phyloP scores from a whole-genome alignment of 2,888 invertebrate species.

The Diaprepes abbreviatus region DNA sequence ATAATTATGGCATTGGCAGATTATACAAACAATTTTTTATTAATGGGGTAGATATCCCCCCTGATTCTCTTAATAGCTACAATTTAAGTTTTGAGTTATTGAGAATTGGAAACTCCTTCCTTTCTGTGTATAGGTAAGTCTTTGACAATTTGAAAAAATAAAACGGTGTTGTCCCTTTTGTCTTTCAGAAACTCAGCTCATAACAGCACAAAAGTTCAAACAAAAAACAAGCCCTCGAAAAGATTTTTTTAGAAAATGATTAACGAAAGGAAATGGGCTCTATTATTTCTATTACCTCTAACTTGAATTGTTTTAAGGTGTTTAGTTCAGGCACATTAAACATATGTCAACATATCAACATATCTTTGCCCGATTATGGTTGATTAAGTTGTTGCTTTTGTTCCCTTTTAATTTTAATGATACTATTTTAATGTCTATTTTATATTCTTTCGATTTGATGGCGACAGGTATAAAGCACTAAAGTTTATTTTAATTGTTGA shows the following conservation, averaged over 20 bases:
- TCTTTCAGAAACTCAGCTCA: no score
- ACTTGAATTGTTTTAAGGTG: constrained; percentile 15
- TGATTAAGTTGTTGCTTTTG: constrained; percentile 28
- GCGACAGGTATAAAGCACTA: constrained; percentile 1
- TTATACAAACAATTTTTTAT: no score
- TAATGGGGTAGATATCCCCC: no score
- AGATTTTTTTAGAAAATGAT: neutral
- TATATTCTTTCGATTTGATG: constrained; percentile 4
- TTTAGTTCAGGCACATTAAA: constrained; percentile 32
- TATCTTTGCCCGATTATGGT: constrained; percentile 27
- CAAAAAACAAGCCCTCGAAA: no score
- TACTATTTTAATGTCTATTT: constrained; percentile 24
- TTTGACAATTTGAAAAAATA: no score
- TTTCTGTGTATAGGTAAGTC: no score
- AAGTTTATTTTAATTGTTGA: constrained; percentile 94
- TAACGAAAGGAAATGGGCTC: constrained; percentile 8
- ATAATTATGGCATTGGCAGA: no score
- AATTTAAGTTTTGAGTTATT: no score
- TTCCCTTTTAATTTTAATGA: constrained; percentile 22
- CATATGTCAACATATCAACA: constrained; percentile 28
- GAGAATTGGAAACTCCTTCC: no score
- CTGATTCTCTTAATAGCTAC: no score
- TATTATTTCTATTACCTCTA: constrained; percentile 13
- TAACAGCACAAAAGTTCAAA: no score
- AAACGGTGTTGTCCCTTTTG: no score